Conservation (phyloP, 2,797 vertebrate species). For the Malacoraja senta region DNA sequence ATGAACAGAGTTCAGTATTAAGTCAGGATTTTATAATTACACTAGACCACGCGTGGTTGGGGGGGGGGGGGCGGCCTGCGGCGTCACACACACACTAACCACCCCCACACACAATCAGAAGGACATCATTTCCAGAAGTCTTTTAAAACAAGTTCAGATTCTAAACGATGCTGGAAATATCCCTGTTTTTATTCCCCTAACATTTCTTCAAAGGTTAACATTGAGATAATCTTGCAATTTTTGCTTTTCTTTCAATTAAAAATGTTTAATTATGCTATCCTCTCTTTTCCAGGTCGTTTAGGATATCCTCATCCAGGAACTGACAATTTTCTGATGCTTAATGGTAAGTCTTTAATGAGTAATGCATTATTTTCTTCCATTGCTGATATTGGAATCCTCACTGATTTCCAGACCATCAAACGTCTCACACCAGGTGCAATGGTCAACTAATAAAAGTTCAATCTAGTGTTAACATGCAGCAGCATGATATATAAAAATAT, state of each 20-base stretch:
- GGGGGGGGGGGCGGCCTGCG: no score
- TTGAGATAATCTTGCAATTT: not conserved
- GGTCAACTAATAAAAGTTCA: not conserved
- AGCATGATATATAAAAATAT: not conserved
- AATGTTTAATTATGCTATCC: not conserved
- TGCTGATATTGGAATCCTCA: not conserved
- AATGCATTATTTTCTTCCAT: not conserved
- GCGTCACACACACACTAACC: no score
- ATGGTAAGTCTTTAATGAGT: conserved; percentile 73
- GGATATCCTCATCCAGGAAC: conserved; percentile 89
- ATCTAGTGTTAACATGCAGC: not conserved
- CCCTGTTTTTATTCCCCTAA: not conserved
- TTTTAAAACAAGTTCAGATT: no score
- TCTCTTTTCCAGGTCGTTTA: conserved; percentile 58
- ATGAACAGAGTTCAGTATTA: not conserved
- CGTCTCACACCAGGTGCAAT: not conserved
- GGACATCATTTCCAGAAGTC: not conserved
- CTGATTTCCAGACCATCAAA: not conserved
- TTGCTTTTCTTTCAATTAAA: not conserved
- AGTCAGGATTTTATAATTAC: not conserved
- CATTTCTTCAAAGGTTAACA: not conserved
- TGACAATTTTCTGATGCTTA: conserved; percentile 94
- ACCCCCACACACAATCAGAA: no score
- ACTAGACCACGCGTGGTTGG: no score
- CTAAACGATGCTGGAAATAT: not conserved